Percentiles rank a stretch among this genome's conserved stretches.
These are phyloP conservation scores for Trinectes maculatus DNA, from an alignment of 2,113 vertebrate genomes.

Conservation along the genomic window DNA sequence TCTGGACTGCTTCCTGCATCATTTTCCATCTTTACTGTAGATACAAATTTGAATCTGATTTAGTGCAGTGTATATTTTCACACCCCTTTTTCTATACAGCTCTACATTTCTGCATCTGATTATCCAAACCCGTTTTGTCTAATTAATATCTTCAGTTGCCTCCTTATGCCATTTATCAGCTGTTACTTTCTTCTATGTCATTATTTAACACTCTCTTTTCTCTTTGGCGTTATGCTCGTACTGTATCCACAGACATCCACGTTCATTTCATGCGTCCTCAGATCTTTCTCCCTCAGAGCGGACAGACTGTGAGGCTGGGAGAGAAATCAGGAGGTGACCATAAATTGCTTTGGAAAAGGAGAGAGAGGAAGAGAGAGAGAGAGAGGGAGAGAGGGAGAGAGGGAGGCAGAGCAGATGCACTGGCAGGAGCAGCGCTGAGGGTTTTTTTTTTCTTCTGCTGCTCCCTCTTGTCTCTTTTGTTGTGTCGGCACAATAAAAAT, in stretches of 20 bases:
- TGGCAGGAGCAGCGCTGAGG: slow-evolving; percentile 55
- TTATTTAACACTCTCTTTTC: too few relatives aligned
- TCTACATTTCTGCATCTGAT: slow-evolving; percentile 7
- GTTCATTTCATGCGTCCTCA: slow-evolving; percentile 36
- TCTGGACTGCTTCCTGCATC: too few relatives aligned
- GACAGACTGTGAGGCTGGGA: slow-evolving; percentile 30
- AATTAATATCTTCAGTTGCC: not conserved
- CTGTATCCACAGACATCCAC: not conserved
- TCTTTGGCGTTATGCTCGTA: too few relatives aligned
- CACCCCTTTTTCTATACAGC: not conserved
- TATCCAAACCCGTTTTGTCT: not conserved
- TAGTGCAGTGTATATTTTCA: not conserved
- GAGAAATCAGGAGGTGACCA: slow-evolving; percentile 54
- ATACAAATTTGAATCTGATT: too few relatives aligned
- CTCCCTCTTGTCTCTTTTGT: slow-evolving; percentile 56
- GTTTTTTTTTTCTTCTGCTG: slow-evolving; percentile 16
- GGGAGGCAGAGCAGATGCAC: slow-evolving; percentile 59
- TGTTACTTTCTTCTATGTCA: not conserved
- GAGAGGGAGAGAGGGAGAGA: slow-evolving; percentile 40
- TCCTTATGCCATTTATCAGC: not conserved
- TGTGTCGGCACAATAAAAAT: slow-evolving; percentile 66
- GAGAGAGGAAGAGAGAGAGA: slow-evolving; percentile 44
- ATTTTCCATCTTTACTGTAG: too few relatives aligned
- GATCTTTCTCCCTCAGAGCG: slow-evolving; percentile 36
- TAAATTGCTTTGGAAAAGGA: slow-evolving; percentile 52